Evolutionary conservation across 2,888 invertebrate species (phyloP), one percentile per base, ranked within the genome.

Genomic region (Apoderus coryli): DNA sequence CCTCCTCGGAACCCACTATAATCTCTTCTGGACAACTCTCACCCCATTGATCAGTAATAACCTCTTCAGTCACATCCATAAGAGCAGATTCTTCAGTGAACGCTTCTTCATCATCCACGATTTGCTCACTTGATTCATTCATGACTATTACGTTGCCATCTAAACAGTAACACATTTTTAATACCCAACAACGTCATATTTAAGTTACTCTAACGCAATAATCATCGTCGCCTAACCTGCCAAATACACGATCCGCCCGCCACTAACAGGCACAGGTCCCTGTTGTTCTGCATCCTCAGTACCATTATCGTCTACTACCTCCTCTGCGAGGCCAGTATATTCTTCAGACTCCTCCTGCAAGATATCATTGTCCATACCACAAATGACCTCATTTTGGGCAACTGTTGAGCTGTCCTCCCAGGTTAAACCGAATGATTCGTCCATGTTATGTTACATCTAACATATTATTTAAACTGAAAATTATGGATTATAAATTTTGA

Each of bases 41-140:
- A 75, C 31, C 38, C 82, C 82, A 84, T 45, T 78, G 78, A 48
- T 82, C 82, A 0, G 81, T 75, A 10, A 84, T 76, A 1, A 84
- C 76, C 54, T 82, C 82, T 47, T 82, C 81, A 0, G 79, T 77
- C 25, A 80, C 78, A 23, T 63, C 61, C 41, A 65, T 60, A 31
- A 63, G 59, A 25, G 60, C 55, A 23, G 23, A 10, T 23, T 23
- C 23, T 10, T 23, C 23, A 6, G 23, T 10, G 23, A 23, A 11
- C n/a, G 4, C 14, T 26, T 4, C 34, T 27, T 19, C 19, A 19
- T 19, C 19, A n/a, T n/a, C n/a, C n/a, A n/a, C n/a, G n/a, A n/a
- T n/a, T 19, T 19, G 38, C 25, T 11, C 10, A 7, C 31, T 34
- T 27, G 37, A 41, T 19, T 32, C 44, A 27, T 56, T 52, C 50